Percentiles rank a stretch among this genome's conserved stretches.
These are phyloP conservation scores for Halocaridina rubra DNA, from an alignment of 2,888 invertebrate genomes.

Conservation along the genomic window DNA sequence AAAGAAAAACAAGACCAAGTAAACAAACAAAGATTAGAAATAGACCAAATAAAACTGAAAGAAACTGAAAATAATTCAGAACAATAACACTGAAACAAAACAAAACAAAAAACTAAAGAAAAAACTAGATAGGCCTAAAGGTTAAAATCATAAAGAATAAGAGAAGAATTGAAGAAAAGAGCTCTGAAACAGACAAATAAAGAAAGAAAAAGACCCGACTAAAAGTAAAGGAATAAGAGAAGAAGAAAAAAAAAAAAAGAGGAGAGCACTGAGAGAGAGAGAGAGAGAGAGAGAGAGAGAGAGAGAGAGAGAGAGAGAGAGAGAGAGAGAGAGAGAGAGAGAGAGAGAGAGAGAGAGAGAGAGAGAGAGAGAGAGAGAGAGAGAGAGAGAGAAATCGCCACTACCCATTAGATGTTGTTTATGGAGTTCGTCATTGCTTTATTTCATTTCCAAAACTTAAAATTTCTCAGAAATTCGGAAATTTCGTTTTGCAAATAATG, in stretches of 20 bases:
- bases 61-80: no score
- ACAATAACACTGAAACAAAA: no score
- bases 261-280: neutral
- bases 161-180: neutral
- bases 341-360: neutral
- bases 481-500: no score
- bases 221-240: neutral
- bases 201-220: neutral
- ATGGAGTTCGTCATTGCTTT: no score
- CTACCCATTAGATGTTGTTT: no score
- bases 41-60: no score
- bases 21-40: no score
- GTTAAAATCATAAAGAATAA: neutral
- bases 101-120: no score
- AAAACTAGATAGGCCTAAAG: no score
- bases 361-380: neutral
- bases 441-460: no score
- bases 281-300: neutral
- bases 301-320: neutral
- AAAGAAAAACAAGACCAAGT: no score
- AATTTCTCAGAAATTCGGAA: no score
- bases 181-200: neutral
- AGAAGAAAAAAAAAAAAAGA: neutral
- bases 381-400: neutral
- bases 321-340: neutral